Conservation (phyloP, 1,140 invertebrate genomes). For the Samia ricini region DNA sequence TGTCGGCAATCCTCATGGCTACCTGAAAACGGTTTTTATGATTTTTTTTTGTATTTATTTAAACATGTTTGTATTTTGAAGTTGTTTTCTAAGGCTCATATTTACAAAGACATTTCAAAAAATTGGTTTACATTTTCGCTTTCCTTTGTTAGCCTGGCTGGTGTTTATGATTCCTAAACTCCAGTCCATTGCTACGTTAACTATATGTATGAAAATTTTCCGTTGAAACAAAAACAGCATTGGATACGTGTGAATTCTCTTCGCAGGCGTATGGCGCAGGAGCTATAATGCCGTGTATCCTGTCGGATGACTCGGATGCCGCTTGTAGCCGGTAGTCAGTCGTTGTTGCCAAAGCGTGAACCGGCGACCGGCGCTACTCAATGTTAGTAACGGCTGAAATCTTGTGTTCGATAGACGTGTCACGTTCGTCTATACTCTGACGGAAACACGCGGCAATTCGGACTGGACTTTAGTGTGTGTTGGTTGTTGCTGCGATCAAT, state of each 20-base stretch:
- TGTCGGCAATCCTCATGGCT: too few relatives aligned
- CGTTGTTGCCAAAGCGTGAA: neutral
- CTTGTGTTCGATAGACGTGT: neutral
- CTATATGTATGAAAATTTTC: neutral
- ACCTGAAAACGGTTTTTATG: too few relatives aligned
- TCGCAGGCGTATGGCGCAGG: neutral
- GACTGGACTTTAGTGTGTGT: conserved; percentile 6
- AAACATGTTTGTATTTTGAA: too few relatives aligned
- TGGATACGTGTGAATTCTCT: neutral
- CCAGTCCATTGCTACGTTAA: neutral
- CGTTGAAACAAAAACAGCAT: neutral
- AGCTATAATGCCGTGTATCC: neutral
- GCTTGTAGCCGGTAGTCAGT: neutral
- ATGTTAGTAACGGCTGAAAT: conserved; percentile 2
- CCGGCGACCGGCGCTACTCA: neutral
- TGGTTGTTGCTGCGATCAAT: neutral
- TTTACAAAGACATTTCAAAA: too few relatives aligned
- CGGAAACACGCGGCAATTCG: neutral
- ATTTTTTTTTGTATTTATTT: too few relatives aligned
- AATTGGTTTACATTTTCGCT: neutral
- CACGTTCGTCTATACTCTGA: neutral
- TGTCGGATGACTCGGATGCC: neutral
- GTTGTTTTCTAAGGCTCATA: too few relatives aligned
- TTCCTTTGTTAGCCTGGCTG: neutral
- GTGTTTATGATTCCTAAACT: neutral